Evolutionary conservation across 2,113 vertebrate species (phyloP), one percentile per base, ranked within the genome.

Genomic region (Nibea albiflora): DNA sequence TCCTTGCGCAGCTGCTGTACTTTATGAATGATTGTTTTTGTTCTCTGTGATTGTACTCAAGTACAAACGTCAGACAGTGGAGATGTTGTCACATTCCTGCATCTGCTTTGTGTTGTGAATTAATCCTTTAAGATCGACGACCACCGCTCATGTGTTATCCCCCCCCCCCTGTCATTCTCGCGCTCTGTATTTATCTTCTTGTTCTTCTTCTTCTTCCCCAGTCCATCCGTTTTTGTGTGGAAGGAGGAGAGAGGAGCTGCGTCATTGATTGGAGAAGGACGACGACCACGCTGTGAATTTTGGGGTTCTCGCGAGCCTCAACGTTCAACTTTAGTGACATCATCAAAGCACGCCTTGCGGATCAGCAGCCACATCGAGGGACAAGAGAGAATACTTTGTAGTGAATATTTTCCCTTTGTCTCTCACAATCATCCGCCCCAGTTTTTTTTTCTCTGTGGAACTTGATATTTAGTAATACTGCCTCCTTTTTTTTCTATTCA

Each of bases 191-290:
- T 42, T 44, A 46, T 0, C 47, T 5, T 3, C 4, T 24, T 7
- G 2, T 46, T 24, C 0, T 56, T 16, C 16, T 8, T 70, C 9
- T 80, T 2, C 50, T 39, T 1, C 44, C 46, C 39, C 88, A 93
- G 93, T 86, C 73, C 78, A 88, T 89, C 89, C 46, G 58, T 92
- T 89, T 79, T 88, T 89, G 89, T 92, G 93, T 92, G 93, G 88
- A 90, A 91, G 83, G 31, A 90, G 89, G 73, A 82, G 88, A 87
- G 58, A 81, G 58, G 81, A 87, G 49, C 78, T 56, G 78, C n/a
- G 20, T 88, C 83, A 81, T 81, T 90, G 90, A 92, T 49, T 76
- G 92, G 91, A 93, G 89, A 86, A 89, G 90, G 90, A 91, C 84
- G 16, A 89, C 80, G 31, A 90, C 90, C 83, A 91, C 90, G 54